phyloP scores from a whole-genome alignment of 2,797 vertebrate species.

The Crocidura indochinensis region DNA sequence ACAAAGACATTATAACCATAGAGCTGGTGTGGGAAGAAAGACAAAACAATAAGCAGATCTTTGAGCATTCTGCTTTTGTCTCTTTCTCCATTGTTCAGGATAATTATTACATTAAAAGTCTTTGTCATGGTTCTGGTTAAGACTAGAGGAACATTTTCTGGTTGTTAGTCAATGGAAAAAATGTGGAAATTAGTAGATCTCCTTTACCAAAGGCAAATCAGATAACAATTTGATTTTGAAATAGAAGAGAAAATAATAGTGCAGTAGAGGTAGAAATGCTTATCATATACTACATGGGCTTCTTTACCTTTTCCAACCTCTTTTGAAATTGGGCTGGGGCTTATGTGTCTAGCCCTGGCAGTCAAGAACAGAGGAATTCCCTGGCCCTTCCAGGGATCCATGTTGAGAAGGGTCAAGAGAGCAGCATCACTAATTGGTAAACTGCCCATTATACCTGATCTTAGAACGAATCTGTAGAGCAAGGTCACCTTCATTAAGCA shows the following conservation, averaged over 20 bases:
- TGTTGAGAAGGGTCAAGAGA: background rate
- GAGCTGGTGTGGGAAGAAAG: background rate
- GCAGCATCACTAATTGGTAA: background rate
- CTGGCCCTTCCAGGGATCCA: background rate
- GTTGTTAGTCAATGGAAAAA: background rate
- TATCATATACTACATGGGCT: background rate
- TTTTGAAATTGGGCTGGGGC: background rate
- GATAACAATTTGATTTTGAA: conserved; percentile 38
- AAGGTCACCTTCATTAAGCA: background rate
- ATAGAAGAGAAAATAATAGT: background rate
- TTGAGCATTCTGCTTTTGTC: conserved; percentile 9
- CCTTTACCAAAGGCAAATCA: conserved; percentile 4
- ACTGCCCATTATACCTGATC: background rate
- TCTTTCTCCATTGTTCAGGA: background rate
- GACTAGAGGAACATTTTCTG: background rate
- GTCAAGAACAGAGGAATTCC: background rate
- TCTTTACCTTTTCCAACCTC: background rate
- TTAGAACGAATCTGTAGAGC: background rate
- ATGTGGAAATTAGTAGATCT: background rate
- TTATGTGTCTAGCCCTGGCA: background rate
- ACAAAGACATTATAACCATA: background rate
- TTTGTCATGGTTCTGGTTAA: background rate
- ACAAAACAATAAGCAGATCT: background rate
- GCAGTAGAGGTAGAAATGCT: background rate
- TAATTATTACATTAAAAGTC: background rate